These are phyloP conservation scores for Panopea generosa DNA, from an alignment of 2,888 invertebrate species.

Conservation along the genomic window DNA sequence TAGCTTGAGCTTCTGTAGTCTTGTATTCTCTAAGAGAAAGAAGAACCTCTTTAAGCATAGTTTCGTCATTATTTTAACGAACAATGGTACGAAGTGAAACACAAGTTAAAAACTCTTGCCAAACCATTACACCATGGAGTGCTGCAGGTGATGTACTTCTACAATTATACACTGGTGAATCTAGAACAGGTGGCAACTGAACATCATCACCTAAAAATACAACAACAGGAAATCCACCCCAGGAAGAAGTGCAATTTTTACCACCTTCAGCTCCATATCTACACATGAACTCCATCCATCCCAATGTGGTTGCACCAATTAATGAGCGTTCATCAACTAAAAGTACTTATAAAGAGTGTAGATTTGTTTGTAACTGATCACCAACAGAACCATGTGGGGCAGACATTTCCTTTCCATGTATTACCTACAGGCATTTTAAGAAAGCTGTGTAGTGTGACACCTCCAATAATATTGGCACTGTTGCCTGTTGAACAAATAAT, in stretches of 20 bases:
- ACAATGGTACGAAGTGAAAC: constrained; percentile 20
- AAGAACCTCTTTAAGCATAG: neutral
- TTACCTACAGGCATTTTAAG: constrained; percentile 58
- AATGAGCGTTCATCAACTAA: constrained; percentile 64
- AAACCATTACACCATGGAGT: constrained; percentile 24
- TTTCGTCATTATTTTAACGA: constrained; percentile 17
- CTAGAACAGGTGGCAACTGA: constrained; percentile 44
- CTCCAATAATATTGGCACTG: constrained; percentile 48
- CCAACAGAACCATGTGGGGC: constrained; percentile 53
- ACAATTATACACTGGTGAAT: constrained; percentile 20
- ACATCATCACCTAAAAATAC: constrained; percentile 50
- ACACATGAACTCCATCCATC: constrained; percentile 49
- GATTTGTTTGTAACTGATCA: constrained; percentile 50
- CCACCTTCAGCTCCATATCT: constrained; percentile 7
- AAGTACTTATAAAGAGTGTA: constrained; percentile 42
- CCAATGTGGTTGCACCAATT: constrained; percentile 29
- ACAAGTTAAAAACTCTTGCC: constrained; percentile 23
- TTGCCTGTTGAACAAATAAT: constrained; percentile 46
- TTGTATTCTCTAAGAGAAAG: constrained; percentile 9
- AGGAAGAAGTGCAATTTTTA: neutral
- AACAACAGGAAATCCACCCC: constrained; percentile 50
- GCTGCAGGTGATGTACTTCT: constrained; percentile 15
- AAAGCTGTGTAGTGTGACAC: constrained; percentile 62
- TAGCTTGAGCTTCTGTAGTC: constrained; percentile 11
- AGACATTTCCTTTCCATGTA: constrained; percentile 37